Percentiles rank a stretch among this genome's conserved stretches.
Evolutionary conservation across 2,888 invertebrate species (phyloP).

Genomic region (Limnephilus lunatus): DNA sequence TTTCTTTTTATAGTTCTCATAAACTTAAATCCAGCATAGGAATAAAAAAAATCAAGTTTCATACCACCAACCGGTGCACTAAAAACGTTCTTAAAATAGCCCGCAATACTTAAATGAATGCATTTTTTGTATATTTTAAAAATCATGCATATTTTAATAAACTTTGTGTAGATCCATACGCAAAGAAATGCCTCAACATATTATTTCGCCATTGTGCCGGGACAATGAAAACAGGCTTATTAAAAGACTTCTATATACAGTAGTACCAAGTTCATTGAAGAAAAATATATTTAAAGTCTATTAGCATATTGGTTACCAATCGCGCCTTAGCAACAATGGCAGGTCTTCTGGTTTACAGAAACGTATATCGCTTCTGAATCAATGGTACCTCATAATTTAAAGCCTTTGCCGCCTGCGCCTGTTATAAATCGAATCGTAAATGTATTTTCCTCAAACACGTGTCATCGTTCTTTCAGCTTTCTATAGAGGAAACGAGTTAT

Average conservation of each 20-base stretch:
- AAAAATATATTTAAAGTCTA: conserved; percentile 33
- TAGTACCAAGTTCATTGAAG: conserved; percentile 49
- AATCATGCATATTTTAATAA: background rate
- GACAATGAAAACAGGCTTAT: background rate
- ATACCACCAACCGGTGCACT: background rate
- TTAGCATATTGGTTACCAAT: conserved; percentile 16
- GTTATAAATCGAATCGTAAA: conserved; percentile 3
- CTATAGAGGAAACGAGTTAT: conserved; percentile 59
- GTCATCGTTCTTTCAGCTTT: conserved; percentile 46
- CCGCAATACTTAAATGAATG: background rate
- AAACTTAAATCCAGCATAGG: background rate
- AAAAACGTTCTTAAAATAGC: conserved; percentile 2
- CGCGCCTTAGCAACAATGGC: conserved; percentile 11
- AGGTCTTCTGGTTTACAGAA: conserved; percentile 16
- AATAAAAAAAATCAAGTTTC: background rate
- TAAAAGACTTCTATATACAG: conserved; percentile 9
- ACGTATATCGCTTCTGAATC: conserved; percentile 19
- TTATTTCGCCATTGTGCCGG: background rate
- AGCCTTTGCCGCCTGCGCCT: background rate
- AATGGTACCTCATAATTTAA: conserved; percentile 28
- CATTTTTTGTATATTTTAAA: background rate
- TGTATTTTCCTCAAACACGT: conserved; percentile 50
- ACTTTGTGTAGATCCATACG: background rate
- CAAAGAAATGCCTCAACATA: background rate
- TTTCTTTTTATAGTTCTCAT: background rate